Evolutionary conservation across 2,888 invertebrate genomes (phyloP), one percentile per base, ranked within the genome.

Genomic region (Palloptera scutellata): DNA sequence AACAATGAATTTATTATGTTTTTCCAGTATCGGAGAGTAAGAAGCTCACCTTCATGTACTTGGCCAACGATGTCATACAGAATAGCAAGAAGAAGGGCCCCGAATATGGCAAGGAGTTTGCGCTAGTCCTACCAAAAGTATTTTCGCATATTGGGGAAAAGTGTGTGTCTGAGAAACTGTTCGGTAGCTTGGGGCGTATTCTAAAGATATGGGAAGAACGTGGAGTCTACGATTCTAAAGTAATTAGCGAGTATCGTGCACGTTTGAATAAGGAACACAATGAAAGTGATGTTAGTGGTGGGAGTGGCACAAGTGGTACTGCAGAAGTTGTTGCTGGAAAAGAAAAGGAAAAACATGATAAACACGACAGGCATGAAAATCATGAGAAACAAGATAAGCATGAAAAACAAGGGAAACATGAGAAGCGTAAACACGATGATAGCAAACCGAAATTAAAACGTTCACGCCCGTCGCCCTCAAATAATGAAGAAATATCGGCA

Each of bases 11-110:
- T 59, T 55, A 40, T 40, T 55, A 11, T 45, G 42, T 10, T 13
- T 1, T 69, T 88, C 64, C 87, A 96, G 96, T 91, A 3, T 92
- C 94, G 83, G 93, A 94, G 76, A 88, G 87, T 74, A 91, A 92
- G 77, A 96, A 96, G 81, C 86, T 98, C 65, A 97, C 96, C 15
- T 95, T 96, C 78, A 94, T 99, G 91, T 99, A 99, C 85, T 88
- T 99, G 77, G 98, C 98, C 43, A 99, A 99, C 87, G 99, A 99
- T 88, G 97, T 99, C 42, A 97, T 99, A 77, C 99, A 99, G 84
- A 99, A 98, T 80, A 96, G 97, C 82, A 94, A 95, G 84, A 98
- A 97, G 85, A 98, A 98, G 84, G 97, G 97, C 0, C 96, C 97
- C 0, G 97, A 98, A 84, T 98, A 92, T 86, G 94, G 94, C 0